These are phyloP conservation scores for Mercenaria mercenaria DNA, from an alignment of 1,140 invertebrate genomes.

Conservation along the genomic window DNA sequence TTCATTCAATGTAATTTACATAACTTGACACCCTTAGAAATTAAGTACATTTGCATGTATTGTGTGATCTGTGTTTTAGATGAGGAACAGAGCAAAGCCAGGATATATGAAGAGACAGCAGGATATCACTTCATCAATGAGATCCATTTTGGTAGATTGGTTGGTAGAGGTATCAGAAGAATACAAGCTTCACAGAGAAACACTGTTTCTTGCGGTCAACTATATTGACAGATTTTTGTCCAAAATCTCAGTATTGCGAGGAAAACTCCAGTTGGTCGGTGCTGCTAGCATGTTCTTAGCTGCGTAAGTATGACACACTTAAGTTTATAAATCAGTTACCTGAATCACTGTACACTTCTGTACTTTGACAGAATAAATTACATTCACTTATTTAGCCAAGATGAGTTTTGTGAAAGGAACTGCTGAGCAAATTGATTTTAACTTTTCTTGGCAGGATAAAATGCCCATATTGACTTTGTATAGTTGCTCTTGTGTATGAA, in stretches of 20 bases:
- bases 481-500: too few relatives aligned
- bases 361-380: too few relatives aligned
- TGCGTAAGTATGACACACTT: constrained; percentile 85
- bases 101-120: constrained; percentile 97
- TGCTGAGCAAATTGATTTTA: too few relatives aligned
- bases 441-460: too few relatives aligned
- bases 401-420: too few relatives aligned
- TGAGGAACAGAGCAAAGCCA: constrained; percentile 90
- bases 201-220: constrained; percentile 95
- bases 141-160: constrained; percentile 98
- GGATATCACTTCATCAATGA: constrained; percentile 93
- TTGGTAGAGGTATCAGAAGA: constrained; percentile 98
- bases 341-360: too few relatives aligned
- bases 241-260: constrained; percentile 96
- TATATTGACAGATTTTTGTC: constrained; percentile 98
- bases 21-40: too few relatives aligned
- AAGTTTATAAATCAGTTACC: too few relatives aligned
- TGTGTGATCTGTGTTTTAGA: constrained; percentile 73
- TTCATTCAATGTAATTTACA: too few relatives aligned
- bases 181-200: constrained; percentile 99
- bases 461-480: too few relatives aligned
- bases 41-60: too few relatives aligned
- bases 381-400: too few relatives aligned
- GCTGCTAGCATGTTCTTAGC: constrained; percentile 87
- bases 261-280: constrained; percentile 92